Evolutionary conservation across 2,888 invertebrate genomes (phyloP), one percentile per base, ranked within the genome.

Genomic region (Toxonevra muliebris): DNA sequence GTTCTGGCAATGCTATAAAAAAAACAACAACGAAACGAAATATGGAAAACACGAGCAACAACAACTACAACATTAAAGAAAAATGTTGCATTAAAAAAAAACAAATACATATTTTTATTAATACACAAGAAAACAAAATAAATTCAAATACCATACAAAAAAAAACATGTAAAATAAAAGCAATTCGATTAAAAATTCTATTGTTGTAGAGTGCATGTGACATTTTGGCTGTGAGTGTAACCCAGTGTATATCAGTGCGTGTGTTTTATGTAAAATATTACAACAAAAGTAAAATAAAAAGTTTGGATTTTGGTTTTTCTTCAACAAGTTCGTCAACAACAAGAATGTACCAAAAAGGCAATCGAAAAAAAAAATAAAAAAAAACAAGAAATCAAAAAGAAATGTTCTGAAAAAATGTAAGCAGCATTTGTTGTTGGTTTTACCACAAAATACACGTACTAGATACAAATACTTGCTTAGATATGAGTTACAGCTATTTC

Each of bases 111-210:
- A 67, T 57, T 30, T 30, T 30, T 30, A 30, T 30, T 30, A 13
- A 20, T n/a, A 9, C 13, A 30, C 15, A 5, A 17, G 2, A 3
- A 17, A 9, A 13, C 12, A n/a, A 17, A 15, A 45, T 1, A n/a
- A 30, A 10, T 4, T 40, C n/a, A 13, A 15, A 43, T 15, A 15
- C n/a, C 30, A 13, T 19, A 20, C 11, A 40, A n/a, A 15, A 60
- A 50, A 60, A 10, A 2, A 15, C 11, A 42, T 19, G 42, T 41
- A 8, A 42, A 58, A 41, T 60, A 48, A 68, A 68, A 61, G 64
- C 63, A 66, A 65, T 68, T 71, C 66, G 68, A 71, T 68, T 67
- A 65, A 68, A 65, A 69, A 69, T 73, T 65, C 72, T 67, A 71
- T 71, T 71, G 69, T 62, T 67, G 61, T 66, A 17, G 15, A 45